These are phyloP conservation scores for Megastigmus dorsalis DNA, from an alignment of 2,888 invertebrate species.

Conservation along the genomic window DNA sequence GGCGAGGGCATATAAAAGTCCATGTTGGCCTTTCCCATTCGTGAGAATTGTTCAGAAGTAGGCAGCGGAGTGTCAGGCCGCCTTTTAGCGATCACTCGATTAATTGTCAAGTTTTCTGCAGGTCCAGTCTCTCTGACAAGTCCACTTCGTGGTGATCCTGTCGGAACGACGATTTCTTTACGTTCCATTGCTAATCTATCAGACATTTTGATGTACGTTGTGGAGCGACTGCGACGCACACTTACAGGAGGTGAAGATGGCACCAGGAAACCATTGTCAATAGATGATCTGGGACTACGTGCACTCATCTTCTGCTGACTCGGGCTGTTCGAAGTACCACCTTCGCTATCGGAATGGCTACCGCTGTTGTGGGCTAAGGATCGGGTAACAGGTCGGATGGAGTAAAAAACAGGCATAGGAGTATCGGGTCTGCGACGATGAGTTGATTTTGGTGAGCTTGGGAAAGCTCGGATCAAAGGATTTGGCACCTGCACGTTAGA, in stretches of 20 bases:
- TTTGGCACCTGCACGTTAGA: constrained; percentile 51
- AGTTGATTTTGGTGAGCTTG: constrained; percentile 12
- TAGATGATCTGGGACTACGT: constrained; percentile 55
- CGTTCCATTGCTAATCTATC: constrained; percentile 43
- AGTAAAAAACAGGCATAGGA: constrained; percentile 60
- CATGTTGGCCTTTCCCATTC: neutral
- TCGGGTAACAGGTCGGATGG: constrained; percentile 56
- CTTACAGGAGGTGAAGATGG: constrained; percentile 47
- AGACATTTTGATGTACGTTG: constrained; percentile 51
- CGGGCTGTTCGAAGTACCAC: neutral
- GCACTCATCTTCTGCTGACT: constrained; percentile 20
- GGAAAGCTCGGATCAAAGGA: constrained; percentile 27
- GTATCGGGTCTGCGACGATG: constrained; percentile 64
- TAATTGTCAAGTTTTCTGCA: constrained; percentile 27
- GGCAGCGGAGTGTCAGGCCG: constrained; percentile 69
- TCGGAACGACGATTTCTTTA: constrained; percentile 23
- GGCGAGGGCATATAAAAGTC: constrained; percentile 11
- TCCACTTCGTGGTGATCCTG: neutral
- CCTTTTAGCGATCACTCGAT: constrained; percentile 52
- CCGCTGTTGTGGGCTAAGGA: constrained; percentile 42
- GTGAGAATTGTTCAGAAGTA: constrained; percentile 48
- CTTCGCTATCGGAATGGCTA: constrained; percentile 27
- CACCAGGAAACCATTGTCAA: constrained; percentile 64
- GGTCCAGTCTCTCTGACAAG: neutral
- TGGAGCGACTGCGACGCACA: constrained; percentile 47